phyloP scores from a whole-genome alignment of 1,140 invertebrate genomes.

The Fragariocoptes setiger region DNA sequence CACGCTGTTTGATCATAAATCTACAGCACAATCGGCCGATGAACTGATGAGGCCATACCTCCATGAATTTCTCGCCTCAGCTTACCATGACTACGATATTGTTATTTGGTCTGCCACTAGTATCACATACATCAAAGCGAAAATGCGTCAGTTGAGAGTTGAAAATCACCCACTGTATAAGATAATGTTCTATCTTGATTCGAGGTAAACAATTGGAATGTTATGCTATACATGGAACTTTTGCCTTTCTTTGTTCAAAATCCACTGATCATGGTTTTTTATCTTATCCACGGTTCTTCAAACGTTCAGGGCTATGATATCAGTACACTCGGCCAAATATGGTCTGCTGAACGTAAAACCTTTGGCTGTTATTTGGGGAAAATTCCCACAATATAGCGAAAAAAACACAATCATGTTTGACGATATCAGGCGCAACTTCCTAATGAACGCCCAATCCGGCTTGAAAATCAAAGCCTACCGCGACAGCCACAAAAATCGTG shows the following conservation, averaged over 20 bases:
- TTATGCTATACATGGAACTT: too few relatives aligned
- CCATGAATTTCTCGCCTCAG: slow-evolving; percentile 69
- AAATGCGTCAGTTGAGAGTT: slow-evolving; percentile 73
- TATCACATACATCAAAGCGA: slow-evolving; percentile 94
- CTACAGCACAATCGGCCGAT: slow-evolving; percentile 46
- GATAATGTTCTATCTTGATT: slow-evolving; percentile 66
- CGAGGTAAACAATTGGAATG: too few relatives aligned
- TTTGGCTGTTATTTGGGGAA: slow-evolving; percentile 81
- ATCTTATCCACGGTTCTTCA: too few relatives aligned
- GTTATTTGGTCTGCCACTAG: slow-evolving; percentile 48
- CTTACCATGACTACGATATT: slow-evolving; percentile 37
- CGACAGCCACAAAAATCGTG: slow-evolving; percentile 54
- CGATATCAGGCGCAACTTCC: slow-evolving; percentile 78
- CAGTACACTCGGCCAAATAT: slow-evolving; percentile 54
- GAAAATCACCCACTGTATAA: slow-evolving; percentile 50
- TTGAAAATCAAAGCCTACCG: slow-evolving; percentile 56
- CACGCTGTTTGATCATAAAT: slow-evolving; percentile 59
- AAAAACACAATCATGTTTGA: slow-evolving; percentile 96
- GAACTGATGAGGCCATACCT: slow-evolving; percentile 81
- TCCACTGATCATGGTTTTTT: too few relatives aligned
- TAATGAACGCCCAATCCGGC: slow-evolving; percentile 86
- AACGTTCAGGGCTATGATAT: slow-evolving; percentile 78
- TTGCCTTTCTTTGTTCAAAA: too few relatives aligned
- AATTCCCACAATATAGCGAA: slow-evolving; percentile 39
- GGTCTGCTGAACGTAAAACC: slow-evolving; percentile 79